Base-by-base conservation (phyloP, 2,113 vertebrate genomes). In the Patagioenas fasciata region DNA sequence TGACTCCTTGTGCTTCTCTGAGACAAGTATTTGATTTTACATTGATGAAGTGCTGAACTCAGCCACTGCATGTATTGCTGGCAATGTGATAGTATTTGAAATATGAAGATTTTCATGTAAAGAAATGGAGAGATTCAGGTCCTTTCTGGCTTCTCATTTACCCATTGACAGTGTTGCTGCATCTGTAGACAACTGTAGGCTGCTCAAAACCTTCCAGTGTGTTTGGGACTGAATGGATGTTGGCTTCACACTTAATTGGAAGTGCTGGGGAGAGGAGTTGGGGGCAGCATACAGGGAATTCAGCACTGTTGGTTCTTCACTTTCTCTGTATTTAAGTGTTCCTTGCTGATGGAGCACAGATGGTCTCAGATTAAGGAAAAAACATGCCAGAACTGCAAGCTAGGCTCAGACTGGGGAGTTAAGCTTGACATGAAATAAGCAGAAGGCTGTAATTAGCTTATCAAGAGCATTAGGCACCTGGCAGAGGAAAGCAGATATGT, bases 401-500 rank as follows among this genome's bases (percentile, higher is more conserved):
- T 96, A 69, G 77, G 80, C 86, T 96, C 80, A 94, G 83, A 69
- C 65, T 91, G 91, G 87, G 65, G 88, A 96, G 91, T 91, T 97
- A 92, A 86, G 91, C 83, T 96, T 96, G 83, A 95, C 88, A 84
- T 86, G 66, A 93, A 96, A 91, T 79, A 93, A 95, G 92, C 65
- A 94, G 93, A 92, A 96, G 66, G 86, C 47, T 93, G 91, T 89
- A 97, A 96, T 96, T 97, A 96, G 80, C 66, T 91, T 57, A 93
- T 96, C 90, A 92, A 72, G 86, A 96, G 69, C 3, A 0, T 94
- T 93, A 81, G 90, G 83, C 88, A 87, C 93, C 82, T 93, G 93
- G 90, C 0, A 0, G 77, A 91, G 83, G 57, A 86, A 78, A 91
- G 90, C 61, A 91, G 70, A 54, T 75, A 57, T 40, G 5, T 65